phyloP scores from a whole-genome alignment of 2,113 vertebrate genomes.

The Triplophysa tibetana region DNA sequence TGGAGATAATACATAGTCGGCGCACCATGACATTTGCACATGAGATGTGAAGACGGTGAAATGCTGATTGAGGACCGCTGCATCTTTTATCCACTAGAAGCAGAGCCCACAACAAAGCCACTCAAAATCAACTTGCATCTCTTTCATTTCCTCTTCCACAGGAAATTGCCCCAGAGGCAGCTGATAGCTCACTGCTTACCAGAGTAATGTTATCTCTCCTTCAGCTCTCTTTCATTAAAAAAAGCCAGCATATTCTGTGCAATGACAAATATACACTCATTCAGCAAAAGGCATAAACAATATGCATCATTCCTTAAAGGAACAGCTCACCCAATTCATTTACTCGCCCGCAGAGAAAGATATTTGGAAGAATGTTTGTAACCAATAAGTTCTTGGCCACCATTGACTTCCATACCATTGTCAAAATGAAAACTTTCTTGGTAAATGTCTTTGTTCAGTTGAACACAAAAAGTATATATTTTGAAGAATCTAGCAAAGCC shows the following conservation, averaged over 20 bases:
- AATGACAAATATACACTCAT: slow-evolving; percentile 42
- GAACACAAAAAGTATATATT: too few relatives aligned
- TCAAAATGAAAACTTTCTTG: too few relatives aligned
- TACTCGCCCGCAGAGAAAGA: not conserved
- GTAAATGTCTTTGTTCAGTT: too few relatives aligned
- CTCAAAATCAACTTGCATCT: slow-evolving; percentile 51
- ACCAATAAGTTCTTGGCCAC: too few relatives aligned
- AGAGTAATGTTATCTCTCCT: slow-evolving; percentile 58
- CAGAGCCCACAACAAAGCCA: slow-evolving; percentile 64
- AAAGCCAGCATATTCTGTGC: slow-evolving; percentile 32
- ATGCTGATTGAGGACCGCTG: slow-evolving; percentile 32
- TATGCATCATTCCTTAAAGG: not conserved
- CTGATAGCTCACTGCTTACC: slow-evolving; percentile 67
- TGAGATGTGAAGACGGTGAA: slow-evolving; percentile 28
- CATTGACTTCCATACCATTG: too few relatives aligned
- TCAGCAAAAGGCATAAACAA: slow-evolving; percentile 29
- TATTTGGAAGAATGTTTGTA: too few relatives aligned
- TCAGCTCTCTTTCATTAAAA: slow-evolving; percentile 56
- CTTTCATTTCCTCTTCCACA: slow-evolving; percentile 94
- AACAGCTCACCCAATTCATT: not conserved
- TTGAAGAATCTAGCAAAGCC: too few relatives aligned
- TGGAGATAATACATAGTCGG: not conserved
- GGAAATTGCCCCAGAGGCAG: slow-evolving; percentile 84
- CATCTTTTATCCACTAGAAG: slow-evolving; percentile 74
- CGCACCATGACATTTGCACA: slow-evolving; percentile 53